Evolutionary conservation across 2,113 vertebrate genomes (phyloP), one percentile per base, ranked within the genome.

Genomic region (Burhinus bistriatus): DNA sequence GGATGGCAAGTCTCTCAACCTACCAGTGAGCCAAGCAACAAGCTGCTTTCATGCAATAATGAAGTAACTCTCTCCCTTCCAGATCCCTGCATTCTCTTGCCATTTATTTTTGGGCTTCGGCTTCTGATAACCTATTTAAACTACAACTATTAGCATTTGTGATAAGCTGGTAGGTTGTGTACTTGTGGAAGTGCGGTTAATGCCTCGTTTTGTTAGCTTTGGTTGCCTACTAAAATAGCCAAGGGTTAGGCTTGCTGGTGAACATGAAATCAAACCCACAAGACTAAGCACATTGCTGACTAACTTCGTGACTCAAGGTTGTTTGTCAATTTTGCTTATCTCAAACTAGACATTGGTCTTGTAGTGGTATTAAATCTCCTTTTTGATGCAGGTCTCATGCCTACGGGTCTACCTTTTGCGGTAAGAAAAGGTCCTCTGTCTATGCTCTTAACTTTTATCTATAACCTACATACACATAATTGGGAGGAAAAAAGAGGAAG

Each of bases 401-500:
- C 21, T n/a, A 32, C 9, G 73, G 7, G 10, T 34, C 18, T 40
- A 36, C 7, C 4, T 83, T 69, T 26, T 55, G 17, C 0, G 0
- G 8, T 20, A 76, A 58, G 12, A 8, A 57, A 47, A 44, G 9
- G 6, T 34, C 51, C 34, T 77, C 47, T 64, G 5, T 49, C 20
- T 42, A 2, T 20, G 30, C 5, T 64, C 9, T 42, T 57, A 69
- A 64, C 19, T 72, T 83, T n/a, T 52, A 81, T n/a, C 15, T 23
- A 47, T 27, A 86, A 80, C 5, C 38, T 30, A 42, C 15, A 27
- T 36, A 81, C 36, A 51, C 25, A 11, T 32, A 90, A 44, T 1
- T 23, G 12, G 5, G 11, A 52, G 1, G 3, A 4, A 1, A 3
- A 15, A 57, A 44, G 34, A 32, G 5, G 8, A 72, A 49, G 5